phyloP scores from a whole-genome alignment of 2,113 vertebrate genomes.

The Protobothrops flavoviridis region DNA sequence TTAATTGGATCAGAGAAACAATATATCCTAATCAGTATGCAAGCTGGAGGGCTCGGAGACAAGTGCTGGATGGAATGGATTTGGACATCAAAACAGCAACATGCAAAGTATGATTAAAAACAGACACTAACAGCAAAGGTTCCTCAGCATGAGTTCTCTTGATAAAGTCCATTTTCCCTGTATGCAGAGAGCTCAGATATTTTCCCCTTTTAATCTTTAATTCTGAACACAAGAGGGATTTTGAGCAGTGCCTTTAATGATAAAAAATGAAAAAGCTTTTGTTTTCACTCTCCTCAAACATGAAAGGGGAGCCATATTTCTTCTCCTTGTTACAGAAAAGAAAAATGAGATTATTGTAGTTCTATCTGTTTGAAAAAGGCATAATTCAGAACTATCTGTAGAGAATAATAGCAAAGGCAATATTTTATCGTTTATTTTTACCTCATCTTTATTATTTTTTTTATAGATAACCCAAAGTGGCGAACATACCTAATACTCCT shows the following conservation, averaged over 20 bases:
- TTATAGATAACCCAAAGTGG: neutral
- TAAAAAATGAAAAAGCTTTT: constrained; percentile 29
- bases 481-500: neutral
- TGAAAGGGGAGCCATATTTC: constrained; percentile 22
- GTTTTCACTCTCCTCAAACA: constrained; percentile 26
- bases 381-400: neutral
- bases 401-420: neutral
- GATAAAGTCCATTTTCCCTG: constrained; percentile 33
- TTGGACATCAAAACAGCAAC: constrained; percentile 18
- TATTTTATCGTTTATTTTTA: neutral
- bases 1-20: neutral
- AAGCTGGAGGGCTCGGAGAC: neutral
- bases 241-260: constrained; percentile 29
- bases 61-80: constrained; percentile 27
- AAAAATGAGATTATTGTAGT: constrained; percentile 20
- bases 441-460: neutral
- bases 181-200: constrained; percentile 17
- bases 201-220: constrained; percentile 9
- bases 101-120: neutral
- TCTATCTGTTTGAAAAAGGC: constrained; percentile 6
- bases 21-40: constrained; percentile 22
- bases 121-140: neutral
- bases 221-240: constrained; percentile 21
- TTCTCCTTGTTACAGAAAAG: constrained; percentile 2
- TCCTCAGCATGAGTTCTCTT: neutral